phyloP scores from a whole-genome alignment of 2,113 vertebrate species.

The Hippopotamus amphibius region DNA sequence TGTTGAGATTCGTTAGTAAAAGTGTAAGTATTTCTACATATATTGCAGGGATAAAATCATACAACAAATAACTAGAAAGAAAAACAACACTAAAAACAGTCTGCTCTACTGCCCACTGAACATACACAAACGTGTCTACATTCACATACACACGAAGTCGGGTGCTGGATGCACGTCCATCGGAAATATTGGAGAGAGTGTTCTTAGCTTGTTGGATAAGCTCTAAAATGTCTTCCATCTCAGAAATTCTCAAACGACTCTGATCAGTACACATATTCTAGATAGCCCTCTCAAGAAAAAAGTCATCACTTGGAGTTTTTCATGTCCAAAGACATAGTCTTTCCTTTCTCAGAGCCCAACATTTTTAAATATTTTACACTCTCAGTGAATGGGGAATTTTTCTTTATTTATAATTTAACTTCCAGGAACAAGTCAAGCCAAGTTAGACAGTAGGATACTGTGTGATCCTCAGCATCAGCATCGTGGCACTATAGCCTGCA shows the following conservation, averaged over 20 bases:
- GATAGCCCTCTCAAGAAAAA: neutral
- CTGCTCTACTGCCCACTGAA: neutral
- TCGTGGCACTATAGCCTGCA: neutral
- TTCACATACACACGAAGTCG: neutral
- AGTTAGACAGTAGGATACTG: neutral
- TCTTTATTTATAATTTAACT: neutral
- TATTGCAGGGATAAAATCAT: neutral
- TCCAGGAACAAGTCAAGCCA: neutral
- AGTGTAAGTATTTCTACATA: neutral
- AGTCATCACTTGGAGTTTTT: neutral
- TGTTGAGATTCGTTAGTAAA: neutral
- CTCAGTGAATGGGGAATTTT: neutral
- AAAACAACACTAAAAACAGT: neutral
- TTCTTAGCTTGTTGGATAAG: neutral
- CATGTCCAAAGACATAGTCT: neutral
- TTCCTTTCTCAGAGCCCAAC: neutral
- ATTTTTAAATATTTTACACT: neutral
- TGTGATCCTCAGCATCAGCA: neutral
- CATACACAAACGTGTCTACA: neutral
- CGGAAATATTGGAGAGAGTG: neutral
- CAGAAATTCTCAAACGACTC: neutral
- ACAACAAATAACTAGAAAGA: neutral
- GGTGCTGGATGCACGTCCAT: neutral
- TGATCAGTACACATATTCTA: neutral
- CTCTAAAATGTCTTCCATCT: neutral